phyloP scores from a whole-genome alignment of 2,113 vertebrate species.

The Malurus cyaneus region DNA sequence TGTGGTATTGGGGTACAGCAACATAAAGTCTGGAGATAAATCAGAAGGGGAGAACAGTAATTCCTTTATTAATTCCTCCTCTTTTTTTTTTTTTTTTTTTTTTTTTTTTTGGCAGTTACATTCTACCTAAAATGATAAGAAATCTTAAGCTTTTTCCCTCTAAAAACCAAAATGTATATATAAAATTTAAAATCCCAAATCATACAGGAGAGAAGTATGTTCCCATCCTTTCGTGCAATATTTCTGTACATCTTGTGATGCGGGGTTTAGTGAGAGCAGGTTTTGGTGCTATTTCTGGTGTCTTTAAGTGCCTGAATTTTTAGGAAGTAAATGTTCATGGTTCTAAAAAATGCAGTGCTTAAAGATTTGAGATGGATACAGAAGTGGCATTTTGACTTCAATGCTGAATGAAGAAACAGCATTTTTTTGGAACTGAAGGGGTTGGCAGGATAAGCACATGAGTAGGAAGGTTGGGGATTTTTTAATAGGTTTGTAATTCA shows the following conservation, averaged over 20 bases:
- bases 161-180: not conserved
- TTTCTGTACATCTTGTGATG: not conserved
- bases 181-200: not conserved
- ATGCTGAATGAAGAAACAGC: not conserved
- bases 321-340: not conserved
- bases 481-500: not conserved
- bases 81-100: not conserved
- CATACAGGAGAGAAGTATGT: not conserved
- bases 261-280: not conserved
- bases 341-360: not conserved
- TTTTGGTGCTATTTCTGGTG: not conserved
- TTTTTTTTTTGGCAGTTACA: not conserved
- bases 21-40: not conserved
- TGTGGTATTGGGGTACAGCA: not conserved
- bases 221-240: rapidly evolving
- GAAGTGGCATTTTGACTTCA: not conserved
- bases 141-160: not conserved
- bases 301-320: not conserved
- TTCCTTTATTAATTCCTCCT: not conserved
- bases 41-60: not conserved
- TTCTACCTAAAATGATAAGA: not conserved
- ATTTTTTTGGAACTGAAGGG: not conserved
- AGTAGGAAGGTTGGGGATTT: not conserved
- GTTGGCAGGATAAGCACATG: not conserved
- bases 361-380: not conserved